Base-by-base conservation (phyloP, 2,888 invertebrate species). In the Neelides folsomi region DNA sequence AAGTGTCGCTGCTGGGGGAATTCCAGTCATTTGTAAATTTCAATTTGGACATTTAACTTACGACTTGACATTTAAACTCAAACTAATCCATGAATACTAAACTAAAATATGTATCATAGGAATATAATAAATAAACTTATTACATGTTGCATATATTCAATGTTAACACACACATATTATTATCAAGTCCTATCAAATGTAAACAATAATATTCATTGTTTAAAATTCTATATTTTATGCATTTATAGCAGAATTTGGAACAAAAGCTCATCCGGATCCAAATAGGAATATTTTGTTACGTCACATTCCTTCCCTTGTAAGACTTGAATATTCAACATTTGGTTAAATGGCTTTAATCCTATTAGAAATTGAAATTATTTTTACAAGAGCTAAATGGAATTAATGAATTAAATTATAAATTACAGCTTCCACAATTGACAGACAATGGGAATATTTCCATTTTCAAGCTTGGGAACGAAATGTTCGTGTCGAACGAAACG, bases 281-380 rank as follows among this genome's bases (percentile, higher is more conserved):
- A 34, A 44, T n/a, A 44, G 34, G 16, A 44, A 34, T 15, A 27
- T 44, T 12, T 15, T 44, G 3, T 44, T 44, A n/a, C 44, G 50
- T 16, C 50, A 50, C 13, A 16, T 50, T 3, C 50, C 50, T 6
- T 20, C 37, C 10, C 37, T 47, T 20, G 50, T 50, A 50, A 27
- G 38, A 4, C 4, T 8, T 15, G 27, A 45, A 45, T 13, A 7
- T 19, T 20, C 7, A 15, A 45, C 4, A 19, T 45, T 6, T 20
- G 7, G 7, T 5, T 27, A 27, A 27, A 27, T 5, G 27, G 27
- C 7, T 27, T 27, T 27, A 7, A 27, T 5, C 3, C 3, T 3
- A 5, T 27, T 27, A 27, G 27, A 7, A 27, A 27, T 12, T 18
- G 19, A 16, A 44, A n/a, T 20, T 36, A 36, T 10, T 9, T 10